Evolutionary conservation across 2,888 invertebrate species (phyloP), one percentile per base, ranked within the genome.

Genomic region (Agrotis clavis): DNA sequence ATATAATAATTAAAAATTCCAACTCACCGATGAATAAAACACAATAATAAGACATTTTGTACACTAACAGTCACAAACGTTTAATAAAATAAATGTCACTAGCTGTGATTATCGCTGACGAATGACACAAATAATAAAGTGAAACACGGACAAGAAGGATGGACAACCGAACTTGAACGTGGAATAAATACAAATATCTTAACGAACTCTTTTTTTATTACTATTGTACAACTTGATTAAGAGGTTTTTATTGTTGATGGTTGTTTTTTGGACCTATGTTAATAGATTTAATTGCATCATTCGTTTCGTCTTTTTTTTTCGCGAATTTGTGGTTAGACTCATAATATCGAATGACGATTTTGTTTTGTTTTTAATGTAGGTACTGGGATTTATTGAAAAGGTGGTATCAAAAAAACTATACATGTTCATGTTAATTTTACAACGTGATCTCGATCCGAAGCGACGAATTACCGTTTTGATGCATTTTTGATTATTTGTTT

Each of bases 21-120:
- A 41, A 91, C 94, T 93, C 80, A 94, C 94, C 92, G 77, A 91
- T 87, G 83, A 92, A 68, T 21, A 88, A 77, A 65, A 87, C 82
- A 86, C 82, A 87, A 79, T 88, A 87, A 70, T 79, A 11, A 41
- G 9, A 82, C 94, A 94, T 94, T 79, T 87, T 67, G 18, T 75
- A 68, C 80, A 81, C 68, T 69, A 72, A 66, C 73, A 70, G 18
- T 18, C 82, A 86, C 87, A 75, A 80, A 76, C 76, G 81, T 84
- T 87, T 89, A 89, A 86, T 92, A 86, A 91, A 89, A 86, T 92
- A 86, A 91, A 88, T 88, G 87, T 84, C 86, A 81, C 82, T 84
- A 83, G 85, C 79, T 77, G 88, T 81, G 88, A 90, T 90, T 89
- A 91, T 90, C 88, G 83, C 84, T 82, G 87, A 73, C 71, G 79